Base-by-base conservation (phyloP, 2,888 invertebrate species). In the Brachylomia viminalis region DNA sequence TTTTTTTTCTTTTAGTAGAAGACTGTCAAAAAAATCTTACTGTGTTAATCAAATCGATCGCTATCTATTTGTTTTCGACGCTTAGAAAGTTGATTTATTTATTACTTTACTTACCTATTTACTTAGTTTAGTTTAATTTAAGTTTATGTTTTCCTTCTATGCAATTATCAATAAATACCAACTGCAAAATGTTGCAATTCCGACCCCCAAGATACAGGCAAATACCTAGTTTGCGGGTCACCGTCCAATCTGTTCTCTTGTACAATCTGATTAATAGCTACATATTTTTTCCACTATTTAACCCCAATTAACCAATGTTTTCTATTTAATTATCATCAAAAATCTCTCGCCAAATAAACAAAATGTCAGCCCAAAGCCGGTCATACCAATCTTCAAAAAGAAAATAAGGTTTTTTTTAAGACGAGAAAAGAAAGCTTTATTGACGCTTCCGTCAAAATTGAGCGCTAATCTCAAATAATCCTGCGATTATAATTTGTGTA, bases 391-490 rank as follows among this genome's bases (percentile, higher is more conserved):
- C 62, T 45, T 58, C 17, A 38, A 49, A 59, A 86, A 77, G 58
- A 74, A 81, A 62, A n/a, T n/a, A 81, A 82, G 76, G 65, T 75
- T 78, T 79, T 78, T 65, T 67, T 71, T 62, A 75, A 72, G 66
- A 76, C 30, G 61, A 77, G 80, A 72, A 76, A 66, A 65, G 47
- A 77, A 82, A 77, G 76, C 79, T 84, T 84, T 88, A 82, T 82
- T 79, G 86, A 78, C 70, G 84, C 76, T 66, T 65, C 77, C 82
- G 87, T 88, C 88, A 87, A 84, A 87, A 87, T 87, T 88, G 85
- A 78, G 76, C 59, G 85, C 80, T 88, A 85, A 87, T 85, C 85
- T 75, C 67, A 80, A 83, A 87, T 87, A 85, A 87, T 82, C 83
- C 77, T 27, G 49, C 65, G 85, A 81, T 87, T 86, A 82, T 87